These are phyloP conservation scores for Lasius fuliginosus DNA, from an alignment of 2,888 invertebrate genomes.

Conservation along the genomic window DNA sequence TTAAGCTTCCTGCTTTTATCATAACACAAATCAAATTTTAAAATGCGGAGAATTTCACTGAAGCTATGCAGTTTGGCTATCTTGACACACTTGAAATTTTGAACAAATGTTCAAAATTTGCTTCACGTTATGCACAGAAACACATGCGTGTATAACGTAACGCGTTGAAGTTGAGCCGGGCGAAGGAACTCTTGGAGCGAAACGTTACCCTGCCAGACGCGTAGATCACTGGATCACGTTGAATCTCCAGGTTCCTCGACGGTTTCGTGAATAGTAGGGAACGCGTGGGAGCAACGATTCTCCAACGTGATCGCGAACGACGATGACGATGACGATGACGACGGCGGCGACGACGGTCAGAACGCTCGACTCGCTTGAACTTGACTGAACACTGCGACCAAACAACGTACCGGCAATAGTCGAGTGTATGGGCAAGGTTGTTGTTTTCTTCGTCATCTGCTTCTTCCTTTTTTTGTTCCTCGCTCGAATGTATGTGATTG, in stretches of 20 bases:
- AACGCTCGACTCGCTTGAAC: constrained; percentile 68
- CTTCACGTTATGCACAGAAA: not conserved
- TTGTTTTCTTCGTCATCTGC: constrained; percentile 23
- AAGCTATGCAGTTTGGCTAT: not conserved
- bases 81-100: constrained; percentile 1
- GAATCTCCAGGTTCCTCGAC: not conserved
- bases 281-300: not conserved
- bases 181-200: not conserved
- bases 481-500: not conserved
- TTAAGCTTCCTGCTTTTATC: not conserved
- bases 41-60: not conserved
- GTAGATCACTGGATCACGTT: constrained; percentile 32
- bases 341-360: constrained; percentile 24
- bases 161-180: too few relatives aligned
- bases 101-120: constrained; percentile 1
- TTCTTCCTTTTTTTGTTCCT: not conserved
- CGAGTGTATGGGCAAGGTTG: constrained; percentile 56
- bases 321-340: not conserved
- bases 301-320: not conserved
- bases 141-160: not conserved
- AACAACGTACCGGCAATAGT: constrained; percentile 38
- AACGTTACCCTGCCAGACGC: constrained; percentile 33
- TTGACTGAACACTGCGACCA: constrained; percentile 65
- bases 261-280: constrained; percentile 8
- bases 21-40: not conserved